These are phyloP conservation scores for Lymantria dispar DNA, from an alignment of 2,888 invertebrate genomes.

Conservation along the genomic window DNA sequence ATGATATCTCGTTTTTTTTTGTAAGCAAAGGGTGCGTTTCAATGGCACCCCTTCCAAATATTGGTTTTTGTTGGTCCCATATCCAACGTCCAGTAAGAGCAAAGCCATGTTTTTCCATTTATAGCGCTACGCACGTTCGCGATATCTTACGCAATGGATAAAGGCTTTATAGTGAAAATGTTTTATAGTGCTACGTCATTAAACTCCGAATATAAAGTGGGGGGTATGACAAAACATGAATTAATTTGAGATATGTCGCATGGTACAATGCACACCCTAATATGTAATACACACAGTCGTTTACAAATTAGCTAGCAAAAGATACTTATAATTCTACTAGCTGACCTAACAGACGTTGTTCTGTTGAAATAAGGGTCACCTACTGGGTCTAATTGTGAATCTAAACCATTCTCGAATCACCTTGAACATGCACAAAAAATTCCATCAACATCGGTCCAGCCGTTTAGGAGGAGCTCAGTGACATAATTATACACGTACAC, in stretches of 20 bases:
- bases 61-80: constrained; percentile 73
- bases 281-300: constrained; percentile 17
- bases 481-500: no score
- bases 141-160: constrained; percentile 61
- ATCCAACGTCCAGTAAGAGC: constrained; percentile 74
- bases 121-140: constrained; percentile 61
- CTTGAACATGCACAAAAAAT: no score
- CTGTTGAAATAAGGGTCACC: no score
- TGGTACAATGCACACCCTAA: constrained; percentile 67
- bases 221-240: constrained; percentile 82
- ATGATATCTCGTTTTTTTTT: constrained; percentile 68
- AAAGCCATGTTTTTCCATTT: constrained; percentile 78
- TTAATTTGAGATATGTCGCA: constrained; percentile 80
- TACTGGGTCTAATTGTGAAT: no score
- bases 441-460: no score
- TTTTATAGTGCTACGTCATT: constrained; percentile 77
- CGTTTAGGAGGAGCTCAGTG: no score
- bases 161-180: constrained; percentile 58
- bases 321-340: no score
- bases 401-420: no score
- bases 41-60: constrained; percentile 78
- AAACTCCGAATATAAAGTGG: constrained; percentile 76
- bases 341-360: no score
- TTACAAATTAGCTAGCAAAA: background rate
- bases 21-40: constrained; percentile 70